Base-by-base conservation (phyloP, 2,888 invertebrate genomes). In the Troglohyphantes excavatus region DNA sequence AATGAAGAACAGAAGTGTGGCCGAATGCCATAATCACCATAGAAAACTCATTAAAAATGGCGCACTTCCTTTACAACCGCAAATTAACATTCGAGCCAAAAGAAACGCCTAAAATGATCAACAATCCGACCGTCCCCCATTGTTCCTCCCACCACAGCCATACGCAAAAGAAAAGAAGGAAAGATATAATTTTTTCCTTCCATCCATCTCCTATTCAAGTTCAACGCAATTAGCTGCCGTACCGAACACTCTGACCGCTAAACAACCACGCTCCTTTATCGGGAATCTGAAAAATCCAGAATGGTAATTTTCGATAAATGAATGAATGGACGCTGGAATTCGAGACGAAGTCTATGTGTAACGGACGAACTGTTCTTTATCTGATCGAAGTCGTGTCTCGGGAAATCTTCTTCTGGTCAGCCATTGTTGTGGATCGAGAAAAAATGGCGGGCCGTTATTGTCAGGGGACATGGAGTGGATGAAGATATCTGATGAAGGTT, bases 181-280 rank as follows among this genome's bases (percentile, higher is more conserved):
- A 61, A 39, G 39, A 39, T 13, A 13, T 39, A 39, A 39, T 39
- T 39, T 39, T 39, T 39, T 39, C 9, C 7, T n/a, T 13, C 17
- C 21, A 65, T 46, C 78, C 78, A 19, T 78, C 43, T 17, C 27
- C 33, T 26, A 27, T 53, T 27, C 61, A 65, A 78, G 78, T 78
- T 78, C 78, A 78, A 65, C 65, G 61, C 78, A 78, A 78, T 78
- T 78, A 78, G n/a, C 17, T 23, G 9, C 13, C 33, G 17, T 26
- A 23, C 63, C 26, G 61, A 63, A 63, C 21, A 63, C 23, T 17
- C 61, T 21, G 65, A 78, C 61, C 29, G 76, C 21, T 76, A 76
- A 76, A 76, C 68, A 76, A 23, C 21, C 59, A 29, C 43, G 63
- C 29, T 21, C 33, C 75, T 75, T 75, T 65, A 65, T 78, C 78